Conservation (phyloP, 2,113 vertebrate genomes). For the Microcebus murinus region DNA sequence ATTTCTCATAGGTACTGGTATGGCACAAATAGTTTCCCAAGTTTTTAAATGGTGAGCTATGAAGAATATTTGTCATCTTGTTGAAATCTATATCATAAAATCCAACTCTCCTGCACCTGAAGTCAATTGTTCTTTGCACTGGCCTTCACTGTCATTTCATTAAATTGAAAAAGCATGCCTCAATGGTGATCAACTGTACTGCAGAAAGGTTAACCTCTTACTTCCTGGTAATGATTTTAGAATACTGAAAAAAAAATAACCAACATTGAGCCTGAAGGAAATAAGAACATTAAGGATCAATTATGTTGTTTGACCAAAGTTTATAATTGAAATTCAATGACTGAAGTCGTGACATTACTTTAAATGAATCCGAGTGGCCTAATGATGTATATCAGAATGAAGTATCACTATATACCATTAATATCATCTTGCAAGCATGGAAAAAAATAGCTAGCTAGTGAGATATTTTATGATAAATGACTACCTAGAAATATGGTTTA, state of each 20-base stretch:
- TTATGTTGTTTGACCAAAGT: conserved; percentile 65
- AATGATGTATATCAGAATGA: conserved; percentile 38
- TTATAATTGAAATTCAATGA: conserved; percentile 67
- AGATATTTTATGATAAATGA: conserved; percentile 35
- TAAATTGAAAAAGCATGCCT: background rate
- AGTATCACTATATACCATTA: conserved; percentile 18
- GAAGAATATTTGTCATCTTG: background rate
- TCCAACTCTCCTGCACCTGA: background rate
- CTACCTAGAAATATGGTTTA: background rate
- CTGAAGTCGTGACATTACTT: conserved; percentile 49
- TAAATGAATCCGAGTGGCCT: conserved; percentile 55
- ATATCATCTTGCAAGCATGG: background rate
- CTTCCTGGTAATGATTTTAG: conserved; percentile 62
- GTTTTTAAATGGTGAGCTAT: background rate
- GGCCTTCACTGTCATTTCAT: background rate
- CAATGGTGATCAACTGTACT: background rate
- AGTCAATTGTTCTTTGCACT: background rate
- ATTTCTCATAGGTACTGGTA: background rate
- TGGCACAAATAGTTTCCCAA: background rate
- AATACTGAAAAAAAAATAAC: background rate
- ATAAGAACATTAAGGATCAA: conserved; percentile 63
- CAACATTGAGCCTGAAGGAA: conserved; percentile 38
- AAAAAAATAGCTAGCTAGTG: conserved; percentile 53
- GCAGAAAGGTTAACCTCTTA: conserved; percentile 60
- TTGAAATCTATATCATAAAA: background rate